A percentile compares a stretch with the other conserved stretches of the same genome.
phyloP scores from a whole-genome alignment of 2,797 vertebrate species.

The Pangasius krempfi region DNA sequence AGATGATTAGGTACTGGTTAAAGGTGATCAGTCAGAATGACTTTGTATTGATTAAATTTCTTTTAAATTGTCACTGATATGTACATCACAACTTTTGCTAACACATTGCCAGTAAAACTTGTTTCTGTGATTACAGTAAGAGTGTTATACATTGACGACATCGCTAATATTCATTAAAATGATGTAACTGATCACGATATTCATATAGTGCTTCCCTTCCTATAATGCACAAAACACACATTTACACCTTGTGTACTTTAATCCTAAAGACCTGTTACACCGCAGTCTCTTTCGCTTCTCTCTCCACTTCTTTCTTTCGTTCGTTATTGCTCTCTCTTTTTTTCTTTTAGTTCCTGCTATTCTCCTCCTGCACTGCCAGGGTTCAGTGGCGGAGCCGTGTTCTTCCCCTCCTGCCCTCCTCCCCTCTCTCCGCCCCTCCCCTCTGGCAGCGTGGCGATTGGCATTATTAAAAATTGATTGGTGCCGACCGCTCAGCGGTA shows the following conservation, averaged over 20 bases:
- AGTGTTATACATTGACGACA: no score
- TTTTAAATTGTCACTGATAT: background rate
- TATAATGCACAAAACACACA: background rate
- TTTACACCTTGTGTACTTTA: background rate
- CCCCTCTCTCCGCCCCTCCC: conserved; percentile 12
- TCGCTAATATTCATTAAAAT: background rate
- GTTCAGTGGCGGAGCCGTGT: background rate
- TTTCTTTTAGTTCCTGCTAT: background rate
- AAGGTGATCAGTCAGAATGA: background rate
- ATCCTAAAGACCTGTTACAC: background rate
- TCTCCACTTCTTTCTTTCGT: background rate
- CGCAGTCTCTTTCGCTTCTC: background rate
- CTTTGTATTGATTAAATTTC: no score
- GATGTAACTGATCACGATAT: background rate
- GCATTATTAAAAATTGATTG: conserved; percentile 85
- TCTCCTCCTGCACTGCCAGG: background rate
- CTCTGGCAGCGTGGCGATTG: conserved; percentile 74
- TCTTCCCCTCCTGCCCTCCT: background rate
- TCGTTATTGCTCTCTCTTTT: background rate
- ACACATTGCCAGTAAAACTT: background rate
- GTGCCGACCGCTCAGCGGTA: conserved; percentile 73
- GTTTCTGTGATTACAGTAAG: no score
- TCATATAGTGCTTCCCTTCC: background rate
- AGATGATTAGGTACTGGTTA: background rate
- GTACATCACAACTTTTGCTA: background rate